Percentiles rank a stretch among this genome's conserved stretches.
Evolutionary conservation across 2,797 vertebrate species (phyloP).

Genomic region (Zalophus californianus): DNA sequence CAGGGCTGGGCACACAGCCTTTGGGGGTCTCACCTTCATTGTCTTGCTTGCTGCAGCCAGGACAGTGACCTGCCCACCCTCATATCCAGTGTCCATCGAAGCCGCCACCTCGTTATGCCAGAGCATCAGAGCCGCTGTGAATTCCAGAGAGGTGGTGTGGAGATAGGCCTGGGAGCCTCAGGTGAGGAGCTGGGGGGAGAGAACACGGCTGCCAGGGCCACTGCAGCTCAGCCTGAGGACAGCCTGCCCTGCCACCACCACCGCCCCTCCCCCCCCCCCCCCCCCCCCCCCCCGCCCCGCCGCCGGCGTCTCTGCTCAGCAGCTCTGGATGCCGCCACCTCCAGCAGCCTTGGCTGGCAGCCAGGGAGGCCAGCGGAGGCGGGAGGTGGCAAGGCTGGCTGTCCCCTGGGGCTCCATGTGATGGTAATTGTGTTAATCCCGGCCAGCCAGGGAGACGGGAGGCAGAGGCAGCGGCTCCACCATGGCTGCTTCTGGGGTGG

Average conservation of each 20-base stretch:
- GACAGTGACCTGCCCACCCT: constrained; percentile 96
- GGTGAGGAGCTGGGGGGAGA: constrained; percentile 88
- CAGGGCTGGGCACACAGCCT: not conserved
- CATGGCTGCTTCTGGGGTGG: constrained; percentile 34
- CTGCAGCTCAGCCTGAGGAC: not conserved
- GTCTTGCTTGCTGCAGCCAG: constrained; percentile 90
- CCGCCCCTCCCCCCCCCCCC: not conserved
- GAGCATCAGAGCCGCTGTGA: constrained; percentile 95
- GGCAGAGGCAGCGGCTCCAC: constrained; percentile 57
- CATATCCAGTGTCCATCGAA: constrained; percentile 97
- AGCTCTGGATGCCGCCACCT: not conserved
- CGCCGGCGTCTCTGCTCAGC: not conserved
- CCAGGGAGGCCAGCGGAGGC: constrained; percentile 60
- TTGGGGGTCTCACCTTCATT: constrained; percentile 58
- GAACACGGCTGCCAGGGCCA: not conserved
- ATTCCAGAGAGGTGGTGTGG: constrained; percentile 90
- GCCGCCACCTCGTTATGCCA: constrained; percentile 97
- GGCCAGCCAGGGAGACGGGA: constrained; percentile 59
- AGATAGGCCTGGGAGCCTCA: constrained; percentile 92
- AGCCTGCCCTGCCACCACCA: not conserved
- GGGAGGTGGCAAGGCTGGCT: constrained; percentile 59
- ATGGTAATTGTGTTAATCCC: constrained; percentile 81
- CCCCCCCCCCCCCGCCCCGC: not conserved
- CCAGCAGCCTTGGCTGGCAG: constrained; percentile 67
- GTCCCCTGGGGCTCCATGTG: constrained; percentile 75